Conservation (phyloP, 2,888 invertebrate species). For the Zaprionus bogoriensis region DNA sequence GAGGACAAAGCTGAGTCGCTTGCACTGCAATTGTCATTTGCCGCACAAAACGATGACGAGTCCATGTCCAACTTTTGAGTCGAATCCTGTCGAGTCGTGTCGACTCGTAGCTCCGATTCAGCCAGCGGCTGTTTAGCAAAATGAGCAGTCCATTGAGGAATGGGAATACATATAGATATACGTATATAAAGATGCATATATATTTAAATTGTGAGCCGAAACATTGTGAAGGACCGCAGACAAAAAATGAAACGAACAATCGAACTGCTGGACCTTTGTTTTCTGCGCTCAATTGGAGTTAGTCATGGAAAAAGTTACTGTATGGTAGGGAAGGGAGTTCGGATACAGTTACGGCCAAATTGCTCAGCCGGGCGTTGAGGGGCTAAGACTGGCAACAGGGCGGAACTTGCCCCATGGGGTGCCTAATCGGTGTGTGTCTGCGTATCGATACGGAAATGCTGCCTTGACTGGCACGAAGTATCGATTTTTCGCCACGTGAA, state of each 20-base stretch:
- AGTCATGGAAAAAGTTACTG: conserved; percentile 13
- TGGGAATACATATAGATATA: conserved; percentile 20
- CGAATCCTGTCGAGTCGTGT: conserved; percentile 7
- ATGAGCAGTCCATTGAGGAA: conserved; percentile 40
- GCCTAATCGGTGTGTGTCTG: too few relatives aligned
- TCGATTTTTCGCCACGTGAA: too few relatives aligned
- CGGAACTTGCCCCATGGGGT: too few relatives aligned
- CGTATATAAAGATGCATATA: not conserved
- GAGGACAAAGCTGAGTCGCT: conserved; percentile 48
- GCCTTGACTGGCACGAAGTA: too few relatives aligned
- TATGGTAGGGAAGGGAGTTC: not conserved
- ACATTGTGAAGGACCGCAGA: conserved; percentile 5
- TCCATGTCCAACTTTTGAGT: conserved; percentile 23
- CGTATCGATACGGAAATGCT: too few relatives aligned
- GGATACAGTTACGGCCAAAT: not conserved
- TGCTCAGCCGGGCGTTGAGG: too few relatives aligned
- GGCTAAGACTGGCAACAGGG: too few relatives aligned
- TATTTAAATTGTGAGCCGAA: conserved; percentile 26
- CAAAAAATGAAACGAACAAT: conserved; percentile 23
- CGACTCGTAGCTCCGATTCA: conserved; percentile 23
- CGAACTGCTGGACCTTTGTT: conserved; percentile 40
- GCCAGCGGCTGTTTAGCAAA: conserved; percentile 65
- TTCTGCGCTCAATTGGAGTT: conserved; percentile 50
- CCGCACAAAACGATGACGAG: conserved; percentile 56
- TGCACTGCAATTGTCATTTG: conserved; percentile 75